Evolutionary conservation across 2,113 vertebrate species (phyloP).

Genomic region (Varanus komodoensis): DNA sequence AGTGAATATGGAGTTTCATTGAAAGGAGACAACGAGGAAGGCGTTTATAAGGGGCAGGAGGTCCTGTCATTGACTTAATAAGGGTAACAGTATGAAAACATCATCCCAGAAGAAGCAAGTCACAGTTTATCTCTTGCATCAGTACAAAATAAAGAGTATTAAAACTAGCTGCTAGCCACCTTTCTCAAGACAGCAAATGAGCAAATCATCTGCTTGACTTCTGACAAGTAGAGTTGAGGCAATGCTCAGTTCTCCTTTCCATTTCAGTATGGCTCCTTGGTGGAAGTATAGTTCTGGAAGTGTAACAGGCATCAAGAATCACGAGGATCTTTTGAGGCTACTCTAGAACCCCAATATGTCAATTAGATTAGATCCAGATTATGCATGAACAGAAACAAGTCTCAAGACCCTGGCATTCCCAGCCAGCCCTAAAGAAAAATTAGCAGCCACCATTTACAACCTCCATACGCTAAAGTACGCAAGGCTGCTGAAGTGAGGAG

Average conservation of each 20-base stretch:
- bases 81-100: slow-evolving; percentile 16
- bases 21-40: slow-evolving; percentile 20
- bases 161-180: slow-evolving; percentile 34
- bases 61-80: slow-evolving; percentile 10
- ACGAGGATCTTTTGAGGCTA: not conserved
- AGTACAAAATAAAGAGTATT: not conserved
- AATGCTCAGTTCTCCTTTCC: not conserved
- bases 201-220: not conserved
- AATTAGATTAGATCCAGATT: too few relatives aligned
- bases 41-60: not conserved
- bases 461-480: too few relatives aligned
- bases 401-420: too few relatives aligned
- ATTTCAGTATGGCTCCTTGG: too few relatives aligned
- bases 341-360: not conserved
- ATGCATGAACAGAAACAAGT: too few relatives aligned
- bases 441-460: too few relatives aligned
- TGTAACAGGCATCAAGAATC: not conserved
- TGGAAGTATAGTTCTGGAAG: too few relatives aligned
- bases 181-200: not conserved
- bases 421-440: too few relatives aligned
- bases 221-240: not conserved
- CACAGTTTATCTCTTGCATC: not conserved
- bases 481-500: too few relatives aligned
- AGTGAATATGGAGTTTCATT: slow-evolving; percentile 23
- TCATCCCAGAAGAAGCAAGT: not conserved